Evolutionary conservation across 2,797 vertebrate genomes (phyloP), one percentile per base, ranked within the genome.

Genomic region (Crenuchus spilurus): DNA sequence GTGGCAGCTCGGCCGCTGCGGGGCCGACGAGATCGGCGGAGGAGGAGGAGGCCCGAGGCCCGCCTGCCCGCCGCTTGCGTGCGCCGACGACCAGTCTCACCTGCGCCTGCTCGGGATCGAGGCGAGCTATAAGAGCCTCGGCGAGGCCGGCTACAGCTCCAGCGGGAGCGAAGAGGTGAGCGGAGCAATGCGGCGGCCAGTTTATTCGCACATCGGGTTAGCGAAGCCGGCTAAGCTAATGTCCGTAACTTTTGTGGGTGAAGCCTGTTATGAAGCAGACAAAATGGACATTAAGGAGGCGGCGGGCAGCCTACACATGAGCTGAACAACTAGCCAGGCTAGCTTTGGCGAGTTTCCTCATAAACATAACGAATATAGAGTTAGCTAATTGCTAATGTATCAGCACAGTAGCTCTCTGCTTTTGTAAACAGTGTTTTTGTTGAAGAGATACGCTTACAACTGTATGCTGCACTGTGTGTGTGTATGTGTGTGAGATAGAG

Each of bases 11-110:
- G 91, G 92, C 57, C 92, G 93, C 78, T 91, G 90, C 33, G 90
- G 88, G 76, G 87, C 84, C 78, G 92, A 92, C 83, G 92, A 92
- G 88, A 84, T 82, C 84, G 90, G 86, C 4, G 41, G 13, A 1
- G 51, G 26, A 30, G 26, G 52, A n/a, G 52, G 87, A 91, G 94
- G 93, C 92, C 91, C 89, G 84, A 92, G 91, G 94, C 93, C 91
- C 86, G 58, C 88, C 80, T 89, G 89, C 93, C 92, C 89, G 88
- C 90, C 82, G 65, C 87, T 92, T 3, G 89, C 91, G 90, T 87
- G 88, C 88, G 92, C 88, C 87, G 94, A 95, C 88, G 94, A 95
- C 91, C 94, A 90, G 93, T 92, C 94, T 85, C 93, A 94, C 88
- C 91, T 93, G 88, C 94, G 94, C 86, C 87, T 96, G 76, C 92